Conservation (phyloP, 2,113 vertebrate genomes). For the Copsychus sechellarum region DNA sequence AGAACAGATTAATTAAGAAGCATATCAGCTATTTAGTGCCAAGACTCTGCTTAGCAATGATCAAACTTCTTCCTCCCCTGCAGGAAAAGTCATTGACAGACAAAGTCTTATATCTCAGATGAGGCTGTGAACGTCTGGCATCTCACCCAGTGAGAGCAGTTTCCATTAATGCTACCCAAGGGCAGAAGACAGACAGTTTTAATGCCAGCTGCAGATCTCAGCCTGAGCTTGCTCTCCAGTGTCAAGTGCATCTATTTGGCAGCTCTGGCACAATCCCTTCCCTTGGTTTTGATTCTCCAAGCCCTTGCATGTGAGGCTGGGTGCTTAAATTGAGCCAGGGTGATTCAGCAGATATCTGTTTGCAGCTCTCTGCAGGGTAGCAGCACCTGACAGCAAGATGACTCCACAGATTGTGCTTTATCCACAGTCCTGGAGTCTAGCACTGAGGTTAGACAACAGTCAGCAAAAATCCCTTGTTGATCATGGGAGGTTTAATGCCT, state of each 20-base stretch:
- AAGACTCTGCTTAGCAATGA: neutral
- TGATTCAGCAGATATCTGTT: constrained; percentile 46
- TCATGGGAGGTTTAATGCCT: neutral
- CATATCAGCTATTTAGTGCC: neutral
- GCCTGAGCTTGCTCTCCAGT: neutral
- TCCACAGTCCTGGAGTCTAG: neutral
- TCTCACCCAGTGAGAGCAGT: neutral
- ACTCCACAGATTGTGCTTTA: constrained; percentile 24
- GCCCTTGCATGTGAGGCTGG: neutral
- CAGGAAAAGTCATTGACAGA: neutral
- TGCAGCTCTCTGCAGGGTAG: neutral
- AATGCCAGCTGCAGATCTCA: neutral
- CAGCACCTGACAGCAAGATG: constrained; percentile 43
- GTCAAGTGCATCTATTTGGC: neutral
- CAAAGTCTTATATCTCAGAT: neutral
- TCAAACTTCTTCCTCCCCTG: constrained; percentile 10
- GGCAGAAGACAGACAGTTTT: constrained; percentile 11
- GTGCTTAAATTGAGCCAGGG: neutral
- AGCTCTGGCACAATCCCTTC: neutral
- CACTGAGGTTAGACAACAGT: neutral
- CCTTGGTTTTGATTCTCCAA: neutral
- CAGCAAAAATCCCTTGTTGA: neutral
- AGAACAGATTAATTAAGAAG: neutral
- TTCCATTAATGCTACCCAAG: constrained; percentile 35
- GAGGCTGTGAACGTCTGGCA: neutral